These are phyloP conservation scores for Ceratina calcarata DNA, from an alignment of 1,140 invertebrate species.

Conservation along the genomic window DNA sequence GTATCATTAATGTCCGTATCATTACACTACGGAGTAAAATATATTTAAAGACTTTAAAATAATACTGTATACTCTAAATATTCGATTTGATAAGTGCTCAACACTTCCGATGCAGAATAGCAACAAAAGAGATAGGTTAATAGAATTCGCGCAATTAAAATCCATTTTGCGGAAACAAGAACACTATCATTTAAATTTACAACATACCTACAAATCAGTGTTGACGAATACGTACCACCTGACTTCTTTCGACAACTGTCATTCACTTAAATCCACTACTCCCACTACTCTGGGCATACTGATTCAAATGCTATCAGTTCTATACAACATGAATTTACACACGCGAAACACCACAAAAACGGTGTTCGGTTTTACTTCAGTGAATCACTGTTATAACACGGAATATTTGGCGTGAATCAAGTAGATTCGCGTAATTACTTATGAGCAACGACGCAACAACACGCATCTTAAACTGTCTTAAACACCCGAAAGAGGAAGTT, in stretches of 20 bases:
- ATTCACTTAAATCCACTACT: conserved; percentile 36
- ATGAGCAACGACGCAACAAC: conserved; percentile 31
- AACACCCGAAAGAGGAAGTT: conserved; percentile 50
- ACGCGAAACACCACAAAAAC: neutral
- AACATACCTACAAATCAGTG: neutral
- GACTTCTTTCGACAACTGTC: conserved; percentile 22
- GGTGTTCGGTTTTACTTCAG: neutral
- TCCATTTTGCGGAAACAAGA: neutral
- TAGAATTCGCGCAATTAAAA: neutral
- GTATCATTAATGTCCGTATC: too few species aligned
- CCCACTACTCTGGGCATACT: neutral
- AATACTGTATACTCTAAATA: too few species aligned
- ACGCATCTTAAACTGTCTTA: conserved; percentile 44
- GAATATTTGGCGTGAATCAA: conserved; percentile 1
- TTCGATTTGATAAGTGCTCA: too few species aligned
- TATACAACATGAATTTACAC: neutral
- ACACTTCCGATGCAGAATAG: too few species aligned
- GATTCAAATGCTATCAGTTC: neutral
- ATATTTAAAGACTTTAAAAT: too few species aligned
- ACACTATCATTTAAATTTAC: neutral
- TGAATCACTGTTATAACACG: conserved; percentile 2
- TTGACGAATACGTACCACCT: conserved; percentile 19
- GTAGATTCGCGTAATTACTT: conserved; percentile 51
- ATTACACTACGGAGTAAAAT: too few species aligned
- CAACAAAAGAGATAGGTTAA: conserved; percentile 34